Conservation (phyloP, 2,797 vertebrate genomes). For the Novumbra hubbsi region DNA sequence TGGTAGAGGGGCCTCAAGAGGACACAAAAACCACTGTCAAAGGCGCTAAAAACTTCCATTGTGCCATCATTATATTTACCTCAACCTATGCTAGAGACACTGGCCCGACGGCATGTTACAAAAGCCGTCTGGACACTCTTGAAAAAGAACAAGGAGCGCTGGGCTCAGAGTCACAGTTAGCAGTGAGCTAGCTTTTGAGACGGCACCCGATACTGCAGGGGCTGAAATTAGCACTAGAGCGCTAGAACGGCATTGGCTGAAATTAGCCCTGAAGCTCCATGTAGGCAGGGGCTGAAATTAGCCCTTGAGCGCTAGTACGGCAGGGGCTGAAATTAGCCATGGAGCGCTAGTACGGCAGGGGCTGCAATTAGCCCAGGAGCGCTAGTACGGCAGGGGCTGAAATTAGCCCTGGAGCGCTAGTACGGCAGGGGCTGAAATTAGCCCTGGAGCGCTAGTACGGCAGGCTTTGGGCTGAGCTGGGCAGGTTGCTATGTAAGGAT, state of each 20-base stretch:
- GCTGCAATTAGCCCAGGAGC: no score
- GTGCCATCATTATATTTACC: constrained; percentile 26
- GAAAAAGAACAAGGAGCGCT: neutral
- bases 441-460: constrained; percentile 33
- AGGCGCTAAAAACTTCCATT: neutral
- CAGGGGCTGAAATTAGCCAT: neutral
- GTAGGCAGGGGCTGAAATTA: constrained; percentile 5
- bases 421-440: neutral
- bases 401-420: constrained; percentile 11
- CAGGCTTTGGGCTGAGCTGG: constrained; percentile 46
- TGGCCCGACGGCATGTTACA: neutral
- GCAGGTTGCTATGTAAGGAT: constrained; percentile 87
- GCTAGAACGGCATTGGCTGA: constrained; percentile 37
- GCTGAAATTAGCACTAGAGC: neutral
- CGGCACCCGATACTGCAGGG: constrained; percentile 31
- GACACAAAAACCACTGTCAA: neutral
- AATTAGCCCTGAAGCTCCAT: constrained; percentile 4
- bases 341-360: constrained; percentile 41
- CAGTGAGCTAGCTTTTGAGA: neutral
- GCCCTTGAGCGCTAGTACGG: constrained; percentile 28
- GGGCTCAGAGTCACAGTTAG: neutral
- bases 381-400: constrained; percentile 26
- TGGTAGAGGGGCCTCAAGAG: constrained; percentile 41
- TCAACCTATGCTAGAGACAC: neutral
- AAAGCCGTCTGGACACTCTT: neutral